Base-by-base conservation (phyloP, 1,140 invertebrate genomes). In the Lepeophtheirus salmonis region DNA sequence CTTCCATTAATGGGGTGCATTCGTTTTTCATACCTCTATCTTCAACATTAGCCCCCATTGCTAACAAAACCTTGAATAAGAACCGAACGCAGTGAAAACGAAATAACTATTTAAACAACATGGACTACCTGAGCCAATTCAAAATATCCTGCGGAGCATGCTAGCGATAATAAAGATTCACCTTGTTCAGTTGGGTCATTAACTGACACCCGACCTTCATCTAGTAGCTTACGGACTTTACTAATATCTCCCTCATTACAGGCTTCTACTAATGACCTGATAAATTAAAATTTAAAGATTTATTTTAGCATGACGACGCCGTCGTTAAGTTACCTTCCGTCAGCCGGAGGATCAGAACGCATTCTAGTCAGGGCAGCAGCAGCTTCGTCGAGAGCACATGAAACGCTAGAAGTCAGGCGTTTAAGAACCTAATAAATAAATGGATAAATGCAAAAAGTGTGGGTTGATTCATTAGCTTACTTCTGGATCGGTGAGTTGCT, bases 31-130 rank as follows among this genome's bases (percentile, higher is more conserved):
- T 85, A 24, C 91, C 90, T 50, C 90, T 77, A 71, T 96, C 90
- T 76, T 97, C 91, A 50, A 96, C 89, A 74, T 94, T 95, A 25
- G 90, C 90, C 73, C 87, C 86, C 89, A 96, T 96, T 25, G 89
- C 89, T 67, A 97, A 75, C 65, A 96, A 74, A 67, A 96, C 87
- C 84, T 88, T 68, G 14, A 51, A 50, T 16, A 13, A 51, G 2
- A 59, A 51, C 10, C 21, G 12, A 3, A 20, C n/a, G n/a, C 2
- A 3, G 2, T 60, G 16, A 2, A 20, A 13, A 21, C 14, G 14
- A 60, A 3, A 23, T 17, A 56, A 17, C 18, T 60, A 16, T 17
- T 22, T 17, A 23, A 23, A 18, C 49, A 50, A n/a, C 16, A 48
- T 20, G 20, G 17, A 24, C 58, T 73, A 84, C 83, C 77, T 91